A percentile compares a stretch with the other conserved stretches of the same genome.
Conservation (phyloP, 2,113 vertebrate species). For the Colius striatus region DNA sequence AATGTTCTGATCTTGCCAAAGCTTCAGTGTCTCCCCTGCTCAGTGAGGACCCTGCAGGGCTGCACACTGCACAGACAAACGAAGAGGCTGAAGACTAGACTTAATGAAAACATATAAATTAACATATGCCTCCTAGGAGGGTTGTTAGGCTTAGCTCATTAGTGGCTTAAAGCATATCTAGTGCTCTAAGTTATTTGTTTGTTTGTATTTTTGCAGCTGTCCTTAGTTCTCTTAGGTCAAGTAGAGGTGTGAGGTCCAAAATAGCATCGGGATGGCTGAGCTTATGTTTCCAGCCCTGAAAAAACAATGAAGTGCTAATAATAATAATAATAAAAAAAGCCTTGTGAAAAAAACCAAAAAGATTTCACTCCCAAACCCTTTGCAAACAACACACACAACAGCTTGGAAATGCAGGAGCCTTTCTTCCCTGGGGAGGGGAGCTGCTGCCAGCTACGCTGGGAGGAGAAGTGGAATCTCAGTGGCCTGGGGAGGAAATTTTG, state of each 20-base stretch:
- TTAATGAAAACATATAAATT: conserved; percentile 59
- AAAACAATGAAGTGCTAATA: conserved; percentile 71
- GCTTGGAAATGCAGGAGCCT: conserved; percentile 20
- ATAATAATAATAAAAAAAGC: neutral
- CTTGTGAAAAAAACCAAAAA: conserved; percentile 20
- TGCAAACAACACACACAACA: neutral
- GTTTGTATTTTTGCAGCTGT: conserved; percentile 76
- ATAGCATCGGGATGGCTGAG: conserved; percentile 48
- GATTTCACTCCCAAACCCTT: conserved; percentile 28
- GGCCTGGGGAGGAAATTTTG: conserved; percentile 28
- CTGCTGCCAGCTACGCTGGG: conserved; percentile 48
- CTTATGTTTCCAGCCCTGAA: conserved; percentile 60
- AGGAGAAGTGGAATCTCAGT: conserved; percentile 25
- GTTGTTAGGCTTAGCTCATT: conserved; percentile 51
- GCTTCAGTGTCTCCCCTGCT: neutral
- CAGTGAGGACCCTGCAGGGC: neutral
- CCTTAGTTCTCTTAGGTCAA: conserved; percentile 65
- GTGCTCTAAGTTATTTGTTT: conserved; percentile 61
- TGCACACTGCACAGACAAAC: neutral
- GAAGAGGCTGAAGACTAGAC: conserved; percentile 33
- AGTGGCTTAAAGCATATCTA: conserved; percentile 52
- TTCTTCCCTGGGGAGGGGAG: neutral
- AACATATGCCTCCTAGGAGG: conserved; percentile 42
- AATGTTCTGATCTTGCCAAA: neutral
- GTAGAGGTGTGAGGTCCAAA: conserved; percentile 69